Evolutionary conservation across 2,113 vertebrate genomes (phyloP), one percentile per base, ranked within the genome.

Genomic region (Bufo bufo): DNA sequence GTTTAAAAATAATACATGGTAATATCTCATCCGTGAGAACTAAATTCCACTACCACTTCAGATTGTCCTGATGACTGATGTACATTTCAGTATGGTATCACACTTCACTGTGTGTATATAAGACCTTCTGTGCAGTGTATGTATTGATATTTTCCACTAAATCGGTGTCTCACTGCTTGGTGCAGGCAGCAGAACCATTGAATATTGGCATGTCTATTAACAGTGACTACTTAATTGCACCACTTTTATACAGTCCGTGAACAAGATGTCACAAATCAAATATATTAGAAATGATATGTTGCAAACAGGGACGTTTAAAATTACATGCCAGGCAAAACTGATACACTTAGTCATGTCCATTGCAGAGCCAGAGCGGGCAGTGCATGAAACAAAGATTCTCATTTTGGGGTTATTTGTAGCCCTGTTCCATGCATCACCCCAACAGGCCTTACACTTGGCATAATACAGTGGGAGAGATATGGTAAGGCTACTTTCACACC

Each of bases 141-240:
- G 6, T 71, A 84, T 69, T 71, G 49, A 49, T 71, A 69, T 71
- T 71, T 33, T 33, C 7, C 7, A 4, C 63, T 69, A n/a, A 52
- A n/a, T 54, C 20, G 47, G 54, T 71, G 63, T 71, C 54, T 33
- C 47, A 54, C 52, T 43, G 82, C 63, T 69, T 49, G 16, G 59
- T 63, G 63, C 54, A 47, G 63, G 12, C 49, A 71, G 59, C 12
- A 71, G 12, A 16, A 33, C 14, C 82, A 84, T 16, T 52, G 82
- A 71, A 69, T 69, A 84, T 84, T 54, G 82, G 59, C 49, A 71
- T 12, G 54, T 83, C 54, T 84, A n/a, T 52, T 66, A 69, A 23
- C 63, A 54, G 82, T 19, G 47, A 65, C n/a, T 69, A 45, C 66
- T 71, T 69, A 23, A 54, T 71, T 71, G n/a, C 11, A 23, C 20